These are phyloP conservation scores for Tiaroga cobitis DNA, from an alignment of 2,797 vertebrate species.

Conservation along the genomic window DNA sequence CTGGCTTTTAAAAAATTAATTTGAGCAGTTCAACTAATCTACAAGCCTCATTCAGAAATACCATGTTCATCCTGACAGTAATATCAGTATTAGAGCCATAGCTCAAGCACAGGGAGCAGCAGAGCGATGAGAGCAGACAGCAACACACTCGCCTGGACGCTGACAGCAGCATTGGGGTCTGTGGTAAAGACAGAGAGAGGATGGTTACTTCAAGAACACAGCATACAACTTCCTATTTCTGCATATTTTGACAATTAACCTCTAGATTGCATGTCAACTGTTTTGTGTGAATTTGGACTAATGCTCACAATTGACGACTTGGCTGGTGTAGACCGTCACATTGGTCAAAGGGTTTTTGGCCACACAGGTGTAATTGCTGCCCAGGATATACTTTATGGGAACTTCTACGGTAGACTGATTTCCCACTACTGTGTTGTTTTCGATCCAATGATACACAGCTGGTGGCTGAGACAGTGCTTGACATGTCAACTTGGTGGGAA, in stretches of 20 bases:
- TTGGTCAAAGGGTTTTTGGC: conserved; percentile 75
- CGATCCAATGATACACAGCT: conserved; percentile 69
- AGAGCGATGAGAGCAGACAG: conserved; percentile 60
- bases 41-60: background rate
- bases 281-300: conserved; percentile 1
- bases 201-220: background rate
- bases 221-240: background rate
- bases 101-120: conserved; percentile 47
- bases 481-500: conserved; percentile 59
- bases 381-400: background rate
- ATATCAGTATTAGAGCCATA: conserved; percentile 29
- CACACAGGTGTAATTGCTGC: conserved; percentile 67
- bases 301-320: conserved; percentile 67
- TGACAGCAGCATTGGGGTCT: conserved; percentile 36
- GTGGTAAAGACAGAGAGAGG: conserved; percentile 27
- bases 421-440: fast-evolving
- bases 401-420: conserved; percentile 40
- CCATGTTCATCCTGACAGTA: background rate
- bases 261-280: background rate
- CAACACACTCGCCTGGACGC: conserved; percentile 53
- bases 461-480: conserved; percentile 68
- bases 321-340: conserved; percentile 49
- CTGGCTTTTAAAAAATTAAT: background rate
- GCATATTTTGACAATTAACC: background rate
- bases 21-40: conserved; percentile 18